These are phyloP conservation scores for Sisor rabdophorus DNA, from an alignment of 2,113 vertebrate species.

Conservation along the genomic window DNA sequence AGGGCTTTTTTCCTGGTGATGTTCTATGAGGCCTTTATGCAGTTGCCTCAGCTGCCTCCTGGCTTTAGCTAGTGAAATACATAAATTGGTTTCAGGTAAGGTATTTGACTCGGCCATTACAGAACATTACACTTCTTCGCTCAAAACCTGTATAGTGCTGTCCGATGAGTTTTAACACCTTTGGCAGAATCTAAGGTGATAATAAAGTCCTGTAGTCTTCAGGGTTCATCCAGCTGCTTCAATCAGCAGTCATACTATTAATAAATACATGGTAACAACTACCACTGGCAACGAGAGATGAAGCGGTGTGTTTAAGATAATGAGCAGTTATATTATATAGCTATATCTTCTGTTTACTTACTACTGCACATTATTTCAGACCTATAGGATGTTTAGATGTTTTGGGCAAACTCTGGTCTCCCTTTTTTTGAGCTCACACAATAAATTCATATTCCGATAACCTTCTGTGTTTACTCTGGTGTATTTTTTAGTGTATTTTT, in stretches of 20 bases:
- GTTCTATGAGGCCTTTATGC: neutral
- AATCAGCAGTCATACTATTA: neutral
- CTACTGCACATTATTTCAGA: neutral
- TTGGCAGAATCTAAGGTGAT: neutral
- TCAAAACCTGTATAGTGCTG: neutral
- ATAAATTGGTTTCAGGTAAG: neutral
- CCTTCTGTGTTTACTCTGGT: too few relatives aligned
- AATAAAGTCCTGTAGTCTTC: neutral
- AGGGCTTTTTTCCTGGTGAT: neutral
- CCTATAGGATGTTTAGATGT: neutral
- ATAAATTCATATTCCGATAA: too few relatives aligned
- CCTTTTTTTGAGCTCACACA: too few relatives aligned
- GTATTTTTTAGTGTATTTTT: too few relatives aligned
- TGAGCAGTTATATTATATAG: neutral
- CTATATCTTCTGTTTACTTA: neutral
- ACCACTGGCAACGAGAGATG: neutral
- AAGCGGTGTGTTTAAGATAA: neutral
- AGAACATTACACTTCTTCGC: neutral
- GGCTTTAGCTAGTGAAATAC: neutral
- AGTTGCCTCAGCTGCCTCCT: neutral
- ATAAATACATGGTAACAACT: neutral
- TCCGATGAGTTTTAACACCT: neutral
- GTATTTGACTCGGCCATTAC: neutral
- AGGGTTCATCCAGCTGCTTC: neutral
- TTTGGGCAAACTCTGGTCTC: too few relatives aligned